Conservation (phyloP, 1,140 invertebrate species). For the Lanistes nyassanus region DNA sequence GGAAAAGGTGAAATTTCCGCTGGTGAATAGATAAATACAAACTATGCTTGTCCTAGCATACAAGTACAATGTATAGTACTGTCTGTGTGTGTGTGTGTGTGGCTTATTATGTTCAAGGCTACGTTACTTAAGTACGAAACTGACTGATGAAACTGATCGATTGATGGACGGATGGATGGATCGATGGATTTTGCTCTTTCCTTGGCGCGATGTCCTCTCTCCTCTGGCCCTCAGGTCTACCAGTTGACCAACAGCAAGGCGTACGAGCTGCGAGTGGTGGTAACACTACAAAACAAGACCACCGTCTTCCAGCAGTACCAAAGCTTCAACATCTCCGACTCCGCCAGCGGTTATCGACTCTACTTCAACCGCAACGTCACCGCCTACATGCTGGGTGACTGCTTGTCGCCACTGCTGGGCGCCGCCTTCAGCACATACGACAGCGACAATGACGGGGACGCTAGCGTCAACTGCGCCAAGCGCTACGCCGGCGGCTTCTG, state of each 20-base stretch:
- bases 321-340: slow-evolving; percentile 9
- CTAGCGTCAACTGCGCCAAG: slow-evolving; percentile 13
- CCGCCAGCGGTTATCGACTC: slow-evolving; percentile 12
- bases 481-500: slow-evolving; percentile 21
- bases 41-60: no score
- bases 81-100: no score
- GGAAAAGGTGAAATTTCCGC: no score
- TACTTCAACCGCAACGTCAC: background rate
- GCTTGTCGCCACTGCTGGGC: slow-evolving; percentile 11
- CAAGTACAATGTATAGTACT: no score
- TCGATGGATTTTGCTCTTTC: no score
- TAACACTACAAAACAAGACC: slow-evolving; percentile 9
- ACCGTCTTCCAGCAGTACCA: slow-evolving; percentile 15
- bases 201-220: no score
- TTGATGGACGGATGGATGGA: no score
- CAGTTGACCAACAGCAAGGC: slow-evolving; percentile 13
- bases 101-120: no score
- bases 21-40: no score
- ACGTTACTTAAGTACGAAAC: no score
- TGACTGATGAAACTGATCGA: no score
- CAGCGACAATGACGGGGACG: slow-evolving; percentile 24
- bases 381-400: slow-evolving; percentile 12
- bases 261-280: slow-evolving; percentile 10
- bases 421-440: slow-evolving; percentile 25
- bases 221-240: slow-evolving; percentile 3